Evolutionary conservation across 1,140 invertebrate genomes (phyloP).

Genomic region (Bombyx mori): DNA sequence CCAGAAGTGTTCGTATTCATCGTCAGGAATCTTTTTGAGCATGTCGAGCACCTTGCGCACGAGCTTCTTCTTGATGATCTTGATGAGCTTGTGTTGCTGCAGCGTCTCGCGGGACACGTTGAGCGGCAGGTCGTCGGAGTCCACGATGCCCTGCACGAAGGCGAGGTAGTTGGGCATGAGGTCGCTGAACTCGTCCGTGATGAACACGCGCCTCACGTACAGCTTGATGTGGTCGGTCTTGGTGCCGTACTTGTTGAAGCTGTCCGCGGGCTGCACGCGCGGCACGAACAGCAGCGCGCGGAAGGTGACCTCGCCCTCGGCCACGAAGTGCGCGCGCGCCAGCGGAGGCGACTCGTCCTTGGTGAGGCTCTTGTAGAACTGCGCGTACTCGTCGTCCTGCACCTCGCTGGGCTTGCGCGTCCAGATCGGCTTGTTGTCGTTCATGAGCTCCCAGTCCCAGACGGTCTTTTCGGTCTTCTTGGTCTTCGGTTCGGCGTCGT

Average conservation of each 20-base stretch:
- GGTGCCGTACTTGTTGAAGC: slow-evolving; percentile 95
- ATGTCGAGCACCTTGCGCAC: slow-evolving; percentile 97
- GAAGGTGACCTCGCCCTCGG: slow-evolving; percentile 99
- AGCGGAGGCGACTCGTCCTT: slow-evolving; percentile 92
- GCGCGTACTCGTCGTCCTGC: slow-evolving; percentile 89
- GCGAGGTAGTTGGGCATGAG: slow-evolving; percentile 99
- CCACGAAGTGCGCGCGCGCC: slow-evolving; percentile 82
- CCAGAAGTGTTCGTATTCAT: slow-evolving; percentile 96
- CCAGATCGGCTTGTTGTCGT: slow-evolving; percentile 98
- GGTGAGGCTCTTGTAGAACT: slow-evolving; percentile 95
- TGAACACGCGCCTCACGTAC: slow-evolving; percentile 97
- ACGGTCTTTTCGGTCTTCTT: slow-evolving; percentile 96
- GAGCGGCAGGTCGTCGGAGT: slow-evolving; percentile 98
- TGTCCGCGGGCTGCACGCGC: slow-evolving; percentile 89
- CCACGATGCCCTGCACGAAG: slow-evolving; percentile 93
- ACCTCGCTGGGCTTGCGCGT: slow-evolving; percentile 92
- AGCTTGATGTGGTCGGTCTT: slow-evolving; percentile 95
- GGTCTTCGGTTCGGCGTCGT: slow-evolving; percentile 87
- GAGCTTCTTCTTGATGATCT: slow-evolving; percentile 99
- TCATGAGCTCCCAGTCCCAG: slow-evolving; percentile 98
- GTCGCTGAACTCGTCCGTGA: slow-evolving; percentile 99
- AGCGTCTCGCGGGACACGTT: slow-evolving; percentile 98
- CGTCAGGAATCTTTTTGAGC: slow-evolving; percentile 96
- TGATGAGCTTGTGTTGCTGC: slow-evolving; percentile 98
- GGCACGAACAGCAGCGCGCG: slow-evolving; percentile 96